Base-by-base conservation (phyloP, 2,888 invertebrate genomes). In the Lagria hirta region DNA sequence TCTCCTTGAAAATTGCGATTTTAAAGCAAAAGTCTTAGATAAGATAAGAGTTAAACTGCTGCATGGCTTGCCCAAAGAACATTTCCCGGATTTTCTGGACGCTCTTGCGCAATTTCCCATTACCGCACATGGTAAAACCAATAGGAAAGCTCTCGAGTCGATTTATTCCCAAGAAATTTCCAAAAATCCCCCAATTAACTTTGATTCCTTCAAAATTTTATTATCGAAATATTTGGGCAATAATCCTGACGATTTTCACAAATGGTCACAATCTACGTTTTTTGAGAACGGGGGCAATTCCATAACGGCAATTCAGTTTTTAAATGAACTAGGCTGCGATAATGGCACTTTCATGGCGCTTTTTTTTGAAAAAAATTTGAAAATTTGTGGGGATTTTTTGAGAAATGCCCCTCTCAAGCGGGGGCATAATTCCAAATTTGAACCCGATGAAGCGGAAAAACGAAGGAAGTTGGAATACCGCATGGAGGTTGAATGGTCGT, bases 71-170 rank as follows among this genome's bases (percentile, higher is more conserved):
- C 44, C 74, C 46, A 67, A 74, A 58, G 62, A 67, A 11, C 52
- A 41, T 34, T 57, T 65, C 43, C 88, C 88, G 0, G 86, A 88
- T 68, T 75, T 77, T 66, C 75, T 86, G 51, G 66, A 81, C 30
- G 73, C 77, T 47, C 65, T 84, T 5, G 68, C 79, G 17, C 69
- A 72, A 43, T 69, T 86, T 54, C 85, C 83, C 26, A 67, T 80
- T 11, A 85, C 81, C 40, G 54, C 64, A 3, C 83, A 87, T 71
- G 88, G 88, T n/a, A 88, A 88, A 74, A 69, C 83, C 41, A 79
- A 80, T 21, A 76, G 70, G 54, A 57, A 66, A 29, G 62, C 71
- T 12, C 60, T 83, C 22, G 63, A 70, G 35, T 65, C 70, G 43
- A 64, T 75, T 54, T 75, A 71, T 63, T 6, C 5, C 20, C 62